Percentiles rank a stretch among this genome's conserved stretches.
Conservation (phyloP, 2,888 invertebrate genomes). For the Agriopis marginaria region DNA sequence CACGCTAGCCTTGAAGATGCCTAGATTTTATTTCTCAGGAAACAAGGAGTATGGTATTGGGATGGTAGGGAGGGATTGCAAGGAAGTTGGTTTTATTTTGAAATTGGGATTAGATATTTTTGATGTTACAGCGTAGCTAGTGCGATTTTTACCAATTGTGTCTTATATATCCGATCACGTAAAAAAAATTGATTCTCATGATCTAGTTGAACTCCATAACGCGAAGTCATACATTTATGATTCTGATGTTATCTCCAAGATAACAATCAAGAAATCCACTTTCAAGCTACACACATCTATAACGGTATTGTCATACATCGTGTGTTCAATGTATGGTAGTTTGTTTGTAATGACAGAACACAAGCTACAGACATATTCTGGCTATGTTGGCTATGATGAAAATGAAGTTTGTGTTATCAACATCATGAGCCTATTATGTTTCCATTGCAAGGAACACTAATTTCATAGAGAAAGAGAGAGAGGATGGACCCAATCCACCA, state of each 20-base stretch:
- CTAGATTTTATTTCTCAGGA: too few species aligned
- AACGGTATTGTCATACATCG: conserved; percentile 41
- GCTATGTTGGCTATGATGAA: conserved; percentile 9
- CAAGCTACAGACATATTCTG: neutral
- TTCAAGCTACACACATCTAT: conserved; percentile 40
- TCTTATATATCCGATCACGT: neutral
- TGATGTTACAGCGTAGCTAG: too few species aligned
- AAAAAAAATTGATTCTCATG: neutral
- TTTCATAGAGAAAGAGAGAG: too few species aligned
- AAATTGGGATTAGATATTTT: neutral
- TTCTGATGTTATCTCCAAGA: conserved; percentile 31
- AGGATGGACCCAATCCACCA: too few species aligned
- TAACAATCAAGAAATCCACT: conserved; percentile 44
- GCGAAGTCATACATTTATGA: conserved; percentile 17
- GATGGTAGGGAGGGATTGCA: neutral
- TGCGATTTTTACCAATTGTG: neutral
- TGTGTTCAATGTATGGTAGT: conserved; percentile 32
- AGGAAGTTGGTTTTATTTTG: neutral
- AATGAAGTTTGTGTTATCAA: neutral
- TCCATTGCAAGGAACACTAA: too few species aligned
- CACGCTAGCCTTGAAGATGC: too few species aligned
- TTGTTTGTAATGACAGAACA: neutral
- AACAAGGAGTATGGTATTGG: too few species aligned
- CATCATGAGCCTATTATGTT: too few species aligned
- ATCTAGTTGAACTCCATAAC: conserved; percentile 1